A percentile compares a stretch with the other conserved stretches of the same genome.
These are phyloP conservation scores for Crossaster papposus DNA, from an alignment of 53 echinoderm and acorn worm species.

Conservation along the genomic window DNA sequence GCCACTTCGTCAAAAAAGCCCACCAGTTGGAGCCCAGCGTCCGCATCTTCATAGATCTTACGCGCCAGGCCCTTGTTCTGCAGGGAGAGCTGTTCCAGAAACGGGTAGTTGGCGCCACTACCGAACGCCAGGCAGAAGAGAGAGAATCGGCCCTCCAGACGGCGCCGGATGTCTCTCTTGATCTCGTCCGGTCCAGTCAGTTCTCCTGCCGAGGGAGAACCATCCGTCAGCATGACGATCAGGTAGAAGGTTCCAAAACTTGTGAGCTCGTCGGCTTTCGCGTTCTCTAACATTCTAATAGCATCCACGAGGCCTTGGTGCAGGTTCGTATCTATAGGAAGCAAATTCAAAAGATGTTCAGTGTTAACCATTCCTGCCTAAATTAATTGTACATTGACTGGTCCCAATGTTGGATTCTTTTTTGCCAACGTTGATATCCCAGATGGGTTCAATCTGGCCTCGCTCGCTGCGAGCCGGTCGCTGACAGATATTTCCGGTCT, in stretches of 20 bases:
- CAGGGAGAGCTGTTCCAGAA: constrained; percentile 68
- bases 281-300: constrained; percentile 30
- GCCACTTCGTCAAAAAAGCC: constrained; percentile 69
- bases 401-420: too few species aligned
- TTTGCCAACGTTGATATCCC: too few species aligned
- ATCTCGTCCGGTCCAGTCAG: constrained; percentile 14
- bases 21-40: constrained; percentile 61
- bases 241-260: constrained; percentile 39
- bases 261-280: constrained; percentile 7
- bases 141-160: constrained; percentile 65
- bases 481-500: too few species aligned
- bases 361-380: neutral
- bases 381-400: too few species aligned
- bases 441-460: too few species aligned
- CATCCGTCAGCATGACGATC: constrained; percentile 67
- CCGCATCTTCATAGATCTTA: constrained; percentile 64
- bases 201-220: constrained; percentile 34
- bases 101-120: constrained; percentile 74
- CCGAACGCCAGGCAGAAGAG: constrained; percentile 93
- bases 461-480: too few species aligned
- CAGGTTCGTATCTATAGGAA: constrained; percentile 57
- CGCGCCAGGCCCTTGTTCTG: constrained; percentile 58
- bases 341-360: neutral
- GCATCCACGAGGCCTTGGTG: constrained; percentile 39
- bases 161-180: neutral